Evolutionary conservation across 2,797 vertebrate species (phyloP).

Genomic region (Falco columbarius): DNA sequence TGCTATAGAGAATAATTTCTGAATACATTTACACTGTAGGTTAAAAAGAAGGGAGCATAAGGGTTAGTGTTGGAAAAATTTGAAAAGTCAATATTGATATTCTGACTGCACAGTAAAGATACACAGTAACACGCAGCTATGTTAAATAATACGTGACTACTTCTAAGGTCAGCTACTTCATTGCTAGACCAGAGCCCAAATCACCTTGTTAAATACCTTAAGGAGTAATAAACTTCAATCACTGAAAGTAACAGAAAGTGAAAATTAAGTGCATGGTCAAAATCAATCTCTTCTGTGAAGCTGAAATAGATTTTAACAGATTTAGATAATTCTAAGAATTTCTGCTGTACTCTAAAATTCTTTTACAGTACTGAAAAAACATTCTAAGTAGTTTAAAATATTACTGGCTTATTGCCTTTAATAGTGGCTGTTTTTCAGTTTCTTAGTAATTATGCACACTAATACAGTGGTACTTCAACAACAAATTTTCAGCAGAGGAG

Average conservation of each 20-base stretch:
- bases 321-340: not conserved
- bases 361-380: not conserved
- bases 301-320: not conserved
- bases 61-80: not conserved
- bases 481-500: not conserved
- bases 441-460: constrained; percentile 16
- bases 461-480: not conserved
- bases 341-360: not conserved
- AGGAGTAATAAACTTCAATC: not conserved
- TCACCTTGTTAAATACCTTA: not conserved
- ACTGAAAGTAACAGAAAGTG: not conserved
- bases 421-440: constrained; percentile 19
- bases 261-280: not conserved
- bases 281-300: not conserved
- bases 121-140: not conserved
- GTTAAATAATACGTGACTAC: not conserved
- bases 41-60: not conserved
- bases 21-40: not conserved
- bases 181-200: not conserved
- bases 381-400: not conserved
- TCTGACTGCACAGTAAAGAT: not conserved
- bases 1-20: not conserved
- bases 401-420: not conserved
- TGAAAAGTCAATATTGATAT: not conserved
- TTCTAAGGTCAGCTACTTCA: not conserved